Base-by-base conservation (phyloP, 2,797 vertebrate species). In the Acrossocheilus wenchowensis region DNA sequence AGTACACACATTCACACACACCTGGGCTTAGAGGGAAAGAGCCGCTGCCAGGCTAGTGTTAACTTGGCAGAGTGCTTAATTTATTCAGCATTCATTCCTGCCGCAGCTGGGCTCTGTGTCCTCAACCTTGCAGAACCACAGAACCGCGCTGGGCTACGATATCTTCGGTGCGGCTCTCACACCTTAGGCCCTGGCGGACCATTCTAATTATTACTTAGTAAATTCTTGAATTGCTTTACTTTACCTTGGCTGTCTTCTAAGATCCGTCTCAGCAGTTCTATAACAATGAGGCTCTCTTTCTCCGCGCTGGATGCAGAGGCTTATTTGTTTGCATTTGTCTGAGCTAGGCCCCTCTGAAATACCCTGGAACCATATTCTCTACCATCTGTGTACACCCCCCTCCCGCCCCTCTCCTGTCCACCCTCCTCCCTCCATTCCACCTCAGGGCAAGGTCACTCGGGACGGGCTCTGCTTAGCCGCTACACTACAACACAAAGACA, bases 381-480 rank as follows among this genome's bases (percentile, higher is more conserved):
- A 75, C 90, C 90, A 90, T 91, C 89, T 90, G 89, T 89, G 86
- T 88, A 85, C 89, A 89, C 74, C 87, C 86, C 88, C 86, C 62
- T 75, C 87, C 84, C 45, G 48, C 50, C 82, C 68, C 64, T 23
- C 26, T 34, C 64, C 45, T 64, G 68, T 8, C 7, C 2, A 80
- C 80, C 81, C 79, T 66, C 60, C 68, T 75, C n/a, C 30, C 64
- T 60, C 60, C 71, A 73, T 64, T 64, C 71, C 80, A 64, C 90
- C 78, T 90, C 66, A 86, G 88, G 91, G 90, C 85, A 87, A 89
- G 87, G 90, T 91, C 89, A 89, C 85, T 66, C 69, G 91, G 90
- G 88, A 91, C 89, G 74, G 85, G 83, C 77, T 85, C 68, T 78
- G 81, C 77, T 83, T 83, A 86, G 83, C 86, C 54, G 41, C 80